phyloP scores from a whole-genome alignment of 2,888 invertebrate species.

The Chloroclystis v-ata region DNA sequence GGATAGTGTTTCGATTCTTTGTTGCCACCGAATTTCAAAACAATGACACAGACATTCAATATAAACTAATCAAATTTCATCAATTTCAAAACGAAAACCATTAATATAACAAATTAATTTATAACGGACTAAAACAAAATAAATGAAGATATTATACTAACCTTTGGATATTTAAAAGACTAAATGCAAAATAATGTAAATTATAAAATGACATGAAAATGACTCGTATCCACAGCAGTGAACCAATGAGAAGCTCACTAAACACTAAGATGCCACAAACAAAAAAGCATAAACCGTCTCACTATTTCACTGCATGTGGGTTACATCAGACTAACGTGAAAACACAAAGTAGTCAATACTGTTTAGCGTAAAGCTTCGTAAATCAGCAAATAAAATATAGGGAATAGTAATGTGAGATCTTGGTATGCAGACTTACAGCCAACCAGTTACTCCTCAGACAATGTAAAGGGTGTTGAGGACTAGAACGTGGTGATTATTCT shows the following conservation, averaged over 20 bases:
- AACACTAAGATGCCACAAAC: conserved; percentile 55
- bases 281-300: conserved; percentile 53
- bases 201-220: conserved; percentile 51
- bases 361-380: conserved; percentile 77
- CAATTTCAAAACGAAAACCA: conserved; percentile 40
- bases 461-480: conserved; percentile 96
- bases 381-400: conserved; percentile 77
- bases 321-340: conserved; percentile 71
- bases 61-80: conserved; percentile 29
- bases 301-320: conserved; percentile 61
- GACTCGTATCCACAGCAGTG: conserved; percentile 70
- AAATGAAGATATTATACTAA: conserved; percentile 64
- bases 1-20: conserved; percentile 34
- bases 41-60: conserved; percentile 23
- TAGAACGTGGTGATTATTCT: conserved; percentile 99
- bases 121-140: conserved; percentile 47
- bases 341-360: conserved; percentile 76
- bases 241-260: conserved; percentile 47
- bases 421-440: conserved; percentile 79
- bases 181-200: conserved; percentile 73
- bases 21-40: conserved; percentile 31
- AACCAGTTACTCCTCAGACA: conserved; percentile 83
- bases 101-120: conserved; percentile 46
- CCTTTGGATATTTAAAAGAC: conserved; percentile 78
- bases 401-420: conserved; percentile 78